Evolutionary conservation across 2,797 vertebrate species (phyloP).

Genomic region (Macrochelys suwanniensis): DNA sequence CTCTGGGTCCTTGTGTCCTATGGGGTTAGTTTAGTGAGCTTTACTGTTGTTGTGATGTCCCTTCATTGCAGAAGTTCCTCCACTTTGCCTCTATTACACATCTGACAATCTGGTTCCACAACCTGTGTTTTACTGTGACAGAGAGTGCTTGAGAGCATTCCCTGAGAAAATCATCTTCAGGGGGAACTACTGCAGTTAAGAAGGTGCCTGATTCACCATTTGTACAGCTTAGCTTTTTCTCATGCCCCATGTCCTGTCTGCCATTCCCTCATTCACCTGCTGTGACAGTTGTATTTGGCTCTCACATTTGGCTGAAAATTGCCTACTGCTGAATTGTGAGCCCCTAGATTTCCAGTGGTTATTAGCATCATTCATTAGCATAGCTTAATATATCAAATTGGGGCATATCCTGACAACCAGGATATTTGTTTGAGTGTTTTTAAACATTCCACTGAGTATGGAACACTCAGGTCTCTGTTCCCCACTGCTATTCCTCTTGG

Average conservation of each 20-base stretch:
- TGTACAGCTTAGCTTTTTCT: neutral
- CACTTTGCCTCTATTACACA: neutral
- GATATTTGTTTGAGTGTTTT: neutral
- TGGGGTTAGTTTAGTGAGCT: neutral
- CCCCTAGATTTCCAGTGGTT: neutral
- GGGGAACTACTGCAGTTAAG: neutral
- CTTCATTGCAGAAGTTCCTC: neutral
- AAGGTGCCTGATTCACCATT: neutral
- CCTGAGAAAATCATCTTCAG: neutral
- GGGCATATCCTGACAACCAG: neutral
- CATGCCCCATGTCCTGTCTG: neutral
- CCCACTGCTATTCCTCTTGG: neutral
- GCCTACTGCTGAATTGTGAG: neutral
- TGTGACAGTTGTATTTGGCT: neutral
- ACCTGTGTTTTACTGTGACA: neutral
- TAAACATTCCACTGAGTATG: neutral
- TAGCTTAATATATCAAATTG: neutral
- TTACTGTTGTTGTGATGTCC: neutral
- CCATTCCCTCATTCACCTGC: neutral
- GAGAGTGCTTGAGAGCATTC: neutral
- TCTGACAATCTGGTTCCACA: neutral
- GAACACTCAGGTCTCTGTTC: neutral
- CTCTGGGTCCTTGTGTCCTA: neutral
- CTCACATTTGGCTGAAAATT: slow-evolving; percentile 6
- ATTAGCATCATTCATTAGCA: neutral